Evolutionary conservation across 2,113 vertebrate genomes (phyloP), one percentile per base, ranked within the genome.

Genomic region (Miniopterus natalensis): DNA sequence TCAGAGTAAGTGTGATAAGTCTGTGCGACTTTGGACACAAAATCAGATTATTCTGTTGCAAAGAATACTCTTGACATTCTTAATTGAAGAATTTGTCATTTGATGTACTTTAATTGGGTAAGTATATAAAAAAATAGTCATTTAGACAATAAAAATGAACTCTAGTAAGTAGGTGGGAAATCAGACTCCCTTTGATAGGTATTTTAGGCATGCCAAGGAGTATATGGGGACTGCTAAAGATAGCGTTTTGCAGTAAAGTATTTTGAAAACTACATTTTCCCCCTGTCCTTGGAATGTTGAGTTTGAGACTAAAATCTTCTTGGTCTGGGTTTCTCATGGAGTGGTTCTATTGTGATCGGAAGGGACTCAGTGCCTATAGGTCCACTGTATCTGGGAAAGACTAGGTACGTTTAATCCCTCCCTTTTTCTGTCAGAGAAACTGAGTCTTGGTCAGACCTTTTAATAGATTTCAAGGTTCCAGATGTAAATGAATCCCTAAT

Each of bases 201-300:
- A 5, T 70, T 92, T 92, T 77, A 86, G 61, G 21, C 55, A 90
- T 84, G 25, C 31, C 63, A 68, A 75, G 71, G 68, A 84, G 40
- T 40, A 88, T 78, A 25, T 75, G 66, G n/a, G 31, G 55, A 79
- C 18, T 96, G 20, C 81, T 65, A 86, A 78, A 85, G 42, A 29
- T 65, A 94, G 47, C 18, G 8, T 87, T 96, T 95, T 65, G 55
- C 78, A 86, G 89, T 61, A 73, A 57, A 75, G 81, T 79, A 49
- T 80, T 87, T 87, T 91, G 47, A 73, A 63, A 95, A 57, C 36
- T 8, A 74, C 31, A 17, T 74, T 71, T 74, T 63, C 6, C 6
- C 11, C 14, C n/a, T 47, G 59, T 85, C 74, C 68, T 47, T 92
- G 65, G 79, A 90, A 84, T 6, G 65, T 89, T 63, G 20, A 57